Evolutionary conservation across 2,113 vertebrate species (phyloP).

Genomic region (Gymnocephalus cernua): DNA sequence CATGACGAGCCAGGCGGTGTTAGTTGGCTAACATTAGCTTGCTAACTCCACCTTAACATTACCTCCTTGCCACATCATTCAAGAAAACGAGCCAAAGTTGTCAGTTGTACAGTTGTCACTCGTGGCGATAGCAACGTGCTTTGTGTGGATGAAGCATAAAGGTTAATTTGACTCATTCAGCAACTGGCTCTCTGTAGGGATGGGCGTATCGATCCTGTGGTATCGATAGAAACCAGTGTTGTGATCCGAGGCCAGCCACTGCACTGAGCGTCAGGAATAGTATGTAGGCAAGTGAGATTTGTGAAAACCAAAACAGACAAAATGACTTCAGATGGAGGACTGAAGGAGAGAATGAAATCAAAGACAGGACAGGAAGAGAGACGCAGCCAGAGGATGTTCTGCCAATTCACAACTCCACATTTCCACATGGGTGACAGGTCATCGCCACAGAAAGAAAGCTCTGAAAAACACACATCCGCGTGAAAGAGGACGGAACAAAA

Average conservation of each 20-base stretch:
- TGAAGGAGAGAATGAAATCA: slow-evolving; percentile 3
- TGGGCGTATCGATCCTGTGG: too few species aligned
- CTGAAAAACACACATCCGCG: background rate
- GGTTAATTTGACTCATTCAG: too few species aligned
- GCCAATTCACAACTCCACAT: slow-evolving; percentile 62
- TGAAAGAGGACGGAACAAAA: too few species aligned
- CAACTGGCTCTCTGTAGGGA: too few species aligned
- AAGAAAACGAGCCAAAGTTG: too few species aligned
- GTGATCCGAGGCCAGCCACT: background rate
- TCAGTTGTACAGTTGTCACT: too few species aligned
- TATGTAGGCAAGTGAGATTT: background rate
- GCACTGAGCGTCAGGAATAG: background rate
- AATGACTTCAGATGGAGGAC: slow-evolving; percentile 14
- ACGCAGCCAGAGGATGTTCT: slow-evolving; percentile 64
- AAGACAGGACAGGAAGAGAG: slow-evolving; percentile 15
- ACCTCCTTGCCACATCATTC: too few species aligned
- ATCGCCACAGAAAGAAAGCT: background rate
- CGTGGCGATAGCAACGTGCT: too few species aligned
- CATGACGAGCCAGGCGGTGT: too few species aligned
- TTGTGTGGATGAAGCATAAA: too few species aligned
- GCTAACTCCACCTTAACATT: too few species aligned
- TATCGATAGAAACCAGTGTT: background rate
- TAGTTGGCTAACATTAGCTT: too few species aligned
- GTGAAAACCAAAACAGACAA: background rate
- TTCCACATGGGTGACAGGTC: slow-evolving; percentile 46